Evolutionary conservation across 2,797 vertebrate genomes (phyloP).

Genomic region (Pseudopleuronectes americanus): DNA sequence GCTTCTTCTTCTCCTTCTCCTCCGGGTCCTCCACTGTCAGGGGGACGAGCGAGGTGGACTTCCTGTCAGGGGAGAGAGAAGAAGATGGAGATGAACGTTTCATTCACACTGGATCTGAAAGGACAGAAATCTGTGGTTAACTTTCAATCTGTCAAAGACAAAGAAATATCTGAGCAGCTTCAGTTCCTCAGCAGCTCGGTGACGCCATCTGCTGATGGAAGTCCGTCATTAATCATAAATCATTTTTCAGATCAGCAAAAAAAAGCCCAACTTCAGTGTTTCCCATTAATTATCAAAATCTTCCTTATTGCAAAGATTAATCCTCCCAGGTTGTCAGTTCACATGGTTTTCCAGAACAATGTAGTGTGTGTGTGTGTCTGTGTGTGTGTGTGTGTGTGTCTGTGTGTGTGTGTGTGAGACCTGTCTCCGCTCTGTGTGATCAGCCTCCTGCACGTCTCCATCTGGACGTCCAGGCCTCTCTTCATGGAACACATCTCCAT

Average conservation of each 20-base stretch:
- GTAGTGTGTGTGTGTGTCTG: constrained; percentile 59
- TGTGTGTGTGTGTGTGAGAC: constrained; percentile 66
- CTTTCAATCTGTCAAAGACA: no score
- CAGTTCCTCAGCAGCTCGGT: no score
- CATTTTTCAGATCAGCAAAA: no score
- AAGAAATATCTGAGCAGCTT: no score
- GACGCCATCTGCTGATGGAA: no score
- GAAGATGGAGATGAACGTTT: no score
- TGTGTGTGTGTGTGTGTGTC: constrained; percentile 22
- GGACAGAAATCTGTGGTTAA: no score
- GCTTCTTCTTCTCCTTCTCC: constrained; percentile 77
- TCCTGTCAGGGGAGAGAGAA: constrained; percentile 72
- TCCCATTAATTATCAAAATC: no score
- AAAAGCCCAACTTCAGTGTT: no score
- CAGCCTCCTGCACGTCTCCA: constrained; percentile 93
- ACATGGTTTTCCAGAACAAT: neutral
- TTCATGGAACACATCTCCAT: constrained; percentile 99
- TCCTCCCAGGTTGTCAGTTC: neutral
- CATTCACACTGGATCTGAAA: no score
- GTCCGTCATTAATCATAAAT: no score
- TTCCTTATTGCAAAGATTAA: no score
- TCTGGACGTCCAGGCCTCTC: constrained; percentile 92
- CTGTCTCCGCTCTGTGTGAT: constrained; percentile 87
- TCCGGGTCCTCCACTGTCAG: constrained; percentile 82
- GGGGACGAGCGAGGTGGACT: constrained; percentile 83